Conservation (phyloP, 2,888 invertebrate genomes). For the Dynastes tityus region DNA sequence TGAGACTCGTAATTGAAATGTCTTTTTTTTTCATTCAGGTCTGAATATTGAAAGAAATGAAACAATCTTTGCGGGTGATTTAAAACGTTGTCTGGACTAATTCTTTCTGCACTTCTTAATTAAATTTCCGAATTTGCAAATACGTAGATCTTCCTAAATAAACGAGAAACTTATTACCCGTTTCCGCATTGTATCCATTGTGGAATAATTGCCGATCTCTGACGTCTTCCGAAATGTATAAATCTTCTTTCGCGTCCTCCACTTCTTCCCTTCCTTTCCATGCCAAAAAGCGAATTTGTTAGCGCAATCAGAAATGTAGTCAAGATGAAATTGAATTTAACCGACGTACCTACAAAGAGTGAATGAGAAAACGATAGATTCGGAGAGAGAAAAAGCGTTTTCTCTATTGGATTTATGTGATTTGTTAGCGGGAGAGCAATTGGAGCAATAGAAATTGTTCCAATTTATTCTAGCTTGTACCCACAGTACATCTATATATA, state of each 20-base stretch:
- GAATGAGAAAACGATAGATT: background rate
- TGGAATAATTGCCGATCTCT: background rate
- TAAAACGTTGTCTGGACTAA: no score
- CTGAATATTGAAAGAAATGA: no score
- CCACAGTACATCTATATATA: no score
- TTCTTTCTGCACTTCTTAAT: no score
- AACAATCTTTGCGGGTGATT: no score
- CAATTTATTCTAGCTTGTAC: constrained; percentile 17
- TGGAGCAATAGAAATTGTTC: constrained; percentile 19
- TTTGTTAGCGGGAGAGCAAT: constrained; percentile 13
- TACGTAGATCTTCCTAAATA: no score
- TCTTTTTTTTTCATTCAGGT: no score
- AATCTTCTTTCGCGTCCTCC: background rate
- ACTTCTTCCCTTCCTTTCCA: no score
- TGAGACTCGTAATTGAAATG: no score
- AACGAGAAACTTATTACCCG: no score
- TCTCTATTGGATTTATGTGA: constrained; percentile 24
- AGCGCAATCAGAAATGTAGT: constrained; percentile 23
- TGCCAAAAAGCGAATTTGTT: no score
- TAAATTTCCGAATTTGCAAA: no score
- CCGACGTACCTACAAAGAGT: background rate
- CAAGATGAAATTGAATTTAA: constrained; percentile 25
- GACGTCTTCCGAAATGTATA: background rate
- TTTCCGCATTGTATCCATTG: background rate
- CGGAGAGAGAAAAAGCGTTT: background rate